Conservation (phyloP, 2,797 vertebrate genomes). For the Micromesistius poutassou region DNA sequence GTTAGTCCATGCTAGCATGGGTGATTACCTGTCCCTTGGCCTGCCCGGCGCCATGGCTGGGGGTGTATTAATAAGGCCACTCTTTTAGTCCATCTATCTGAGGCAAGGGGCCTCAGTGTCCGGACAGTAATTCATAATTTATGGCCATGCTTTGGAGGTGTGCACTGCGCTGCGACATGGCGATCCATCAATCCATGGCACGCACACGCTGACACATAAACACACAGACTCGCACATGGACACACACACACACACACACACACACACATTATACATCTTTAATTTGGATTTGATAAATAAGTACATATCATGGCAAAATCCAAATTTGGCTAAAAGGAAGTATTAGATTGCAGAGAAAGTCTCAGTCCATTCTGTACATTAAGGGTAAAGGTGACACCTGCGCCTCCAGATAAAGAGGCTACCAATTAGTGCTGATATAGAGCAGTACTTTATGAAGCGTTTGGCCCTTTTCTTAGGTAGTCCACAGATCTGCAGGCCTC, state of each 20-base stretch:
- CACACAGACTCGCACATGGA: background rate
- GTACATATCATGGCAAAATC: too few relatives aligned
- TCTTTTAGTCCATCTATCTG: conserved; percentile 52
- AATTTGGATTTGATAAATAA: too few relatives aligned
- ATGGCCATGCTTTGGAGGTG: conserved; percentile 59
- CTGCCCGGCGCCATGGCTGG: conserved; percentile 29
- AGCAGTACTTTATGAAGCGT: too few relatives aligned
- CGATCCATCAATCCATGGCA: conserved; percentile 42
- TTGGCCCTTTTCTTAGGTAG: too few relatives aligned
- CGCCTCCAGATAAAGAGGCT: too few relatives aligned
- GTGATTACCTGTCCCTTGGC: conserved; percentile 60
- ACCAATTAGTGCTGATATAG: too few relatives aligned
- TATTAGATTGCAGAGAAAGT: too few relatives aligned
- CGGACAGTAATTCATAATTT: conserved; percentile 61
- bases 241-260: background rate
- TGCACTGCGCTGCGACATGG: conserved; percentile 43
- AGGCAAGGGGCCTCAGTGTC: conserved; percentile 36
- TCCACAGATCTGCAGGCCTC: too few relatives aligned
- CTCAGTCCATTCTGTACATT: too few relatives aligned
- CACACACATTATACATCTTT: too few relatives aligned
- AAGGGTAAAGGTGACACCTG: too few relatives aligned
- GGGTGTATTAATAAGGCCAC: conserved; percentile 66
- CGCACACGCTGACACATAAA: background rate
- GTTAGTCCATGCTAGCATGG: conserved; percentile 40
- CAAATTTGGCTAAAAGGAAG: too few relatives aligned